A percentile compares a stretch with the other conserved stretches of the same genome.
Evolutionary conservation across 2,888 invertebrate genomes (phyloP).

Genomic region (Tetrapedia diversipes): DNA sequence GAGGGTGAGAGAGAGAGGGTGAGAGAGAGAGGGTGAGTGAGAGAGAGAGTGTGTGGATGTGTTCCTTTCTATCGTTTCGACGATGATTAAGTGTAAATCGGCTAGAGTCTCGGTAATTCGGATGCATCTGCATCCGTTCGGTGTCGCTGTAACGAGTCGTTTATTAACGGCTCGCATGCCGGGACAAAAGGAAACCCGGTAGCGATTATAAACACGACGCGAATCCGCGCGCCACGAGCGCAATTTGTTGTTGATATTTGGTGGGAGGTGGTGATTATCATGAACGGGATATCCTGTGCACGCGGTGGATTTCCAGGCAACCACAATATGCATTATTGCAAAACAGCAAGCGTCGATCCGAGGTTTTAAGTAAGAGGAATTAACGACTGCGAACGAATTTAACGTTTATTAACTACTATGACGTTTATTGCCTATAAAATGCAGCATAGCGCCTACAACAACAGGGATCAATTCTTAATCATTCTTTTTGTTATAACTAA

Average conservation of each 20-base stretch:
- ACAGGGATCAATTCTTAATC: too few species aligned
- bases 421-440: too few species aligned
- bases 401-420: not conserved
- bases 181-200: not conserved
- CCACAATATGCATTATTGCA: not conserved
- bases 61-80: not conserved
- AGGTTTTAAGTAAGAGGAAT: not conserved
- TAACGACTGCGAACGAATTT: not conserved
- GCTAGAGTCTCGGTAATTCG: not conserved
- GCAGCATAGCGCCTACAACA: too few species aligned
- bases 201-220: not conserved
- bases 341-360: not conserved
- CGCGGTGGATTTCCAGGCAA: not conserved
- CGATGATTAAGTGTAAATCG: slow-evolving; percentile 13
- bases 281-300: not conserved
- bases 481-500: too few species aligned
- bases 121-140: not conserved
- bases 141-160: not conserved
- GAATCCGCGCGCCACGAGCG: not conserved
- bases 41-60: too few species aligned
- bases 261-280: not conserved
- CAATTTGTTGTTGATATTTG: not conserved
- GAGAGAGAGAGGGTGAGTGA: too few species aligned
- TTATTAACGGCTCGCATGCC: not conserved
- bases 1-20: too few species aligned